A percentile compares a stretch with the other conserved stretches of the same genome.
These are phyloP conservation scores for Diadumene lineata DNA, from an alignment of 92 coral and sea anemone genomes.

Conservation along the genomic window DNA sequence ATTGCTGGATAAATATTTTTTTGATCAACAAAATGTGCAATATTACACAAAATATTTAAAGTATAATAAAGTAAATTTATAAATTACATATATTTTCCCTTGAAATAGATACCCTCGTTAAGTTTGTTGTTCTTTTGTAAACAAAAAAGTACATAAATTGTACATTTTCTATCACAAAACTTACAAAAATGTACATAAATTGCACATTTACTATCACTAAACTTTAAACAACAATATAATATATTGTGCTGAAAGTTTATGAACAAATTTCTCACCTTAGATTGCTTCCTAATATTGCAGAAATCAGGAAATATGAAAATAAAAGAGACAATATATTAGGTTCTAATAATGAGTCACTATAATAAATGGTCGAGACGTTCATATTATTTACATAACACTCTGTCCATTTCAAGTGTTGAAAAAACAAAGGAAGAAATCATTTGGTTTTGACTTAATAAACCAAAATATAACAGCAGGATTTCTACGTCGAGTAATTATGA, in stretches of 20 bases:
- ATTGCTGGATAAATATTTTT: too few relatives aligned
- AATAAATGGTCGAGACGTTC: background rate
- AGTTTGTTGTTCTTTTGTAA: too few relatives aligned
- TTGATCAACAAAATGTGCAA: too few relatives aligned
- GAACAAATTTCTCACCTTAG: constrained; percentile 32
- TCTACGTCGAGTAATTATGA: background rate
- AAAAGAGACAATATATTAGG: background rate
- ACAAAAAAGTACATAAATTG: too few relatives aligned
- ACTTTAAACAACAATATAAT: background rate
- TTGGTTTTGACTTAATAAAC: background rate
- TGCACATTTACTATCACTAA: background rate
- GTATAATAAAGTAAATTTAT: too few relatives aligned
- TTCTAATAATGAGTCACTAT: background rate
- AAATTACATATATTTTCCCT: too few relatives aligned
- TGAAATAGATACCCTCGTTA: too few relatives aligned
- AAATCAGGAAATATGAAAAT: background rate
- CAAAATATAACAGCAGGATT: background rate
- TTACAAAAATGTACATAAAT: too few relatives aligned
- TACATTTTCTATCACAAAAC: too few relatives aligned
- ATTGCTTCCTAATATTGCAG: constrained; percentile 31
- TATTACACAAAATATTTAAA: too few relatives aligned
- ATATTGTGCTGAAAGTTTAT: too few relatives aligned
- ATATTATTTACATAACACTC: constrained; percentile 2
- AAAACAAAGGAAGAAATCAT: constrained; percentile 7
- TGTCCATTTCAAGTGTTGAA: background rate